Evolutionary conservation across 2,888 invertebrate genomes (phyloP).

Genomic region (Eupithecia abbreviata): DNA sequence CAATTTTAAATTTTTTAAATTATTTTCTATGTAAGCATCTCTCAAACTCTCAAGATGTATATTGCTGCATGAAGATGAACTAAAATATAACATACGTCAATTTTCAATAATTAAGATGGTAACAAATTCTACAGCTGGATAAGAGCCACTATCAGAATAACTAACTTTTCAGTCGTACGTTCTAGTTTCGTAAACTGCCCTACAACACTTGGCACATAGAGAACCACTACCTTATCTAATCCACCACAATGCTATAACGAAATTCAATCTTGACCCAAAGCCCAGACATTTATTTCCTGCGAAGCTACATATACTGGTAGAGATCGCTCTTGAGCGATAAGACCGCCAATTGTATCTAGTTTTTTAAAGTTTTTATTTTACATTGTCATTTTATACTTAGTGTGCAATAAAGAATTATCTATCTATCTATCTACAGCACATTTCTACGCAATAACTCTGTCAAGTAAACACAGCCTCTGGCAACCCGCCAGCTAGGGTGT

Average conservation of each 20-base stretch:
- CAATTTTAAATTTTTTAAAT: background rate
- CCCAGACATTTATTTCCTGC: slow-evolving; percentile 18
- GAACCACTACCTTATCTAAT: background rate
- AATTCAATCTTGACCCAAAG: slow-evolving; percentile 17
- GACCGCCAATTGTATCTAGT: no score
- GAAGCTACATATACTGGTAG: no score
- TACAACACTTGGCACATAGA: background rate
- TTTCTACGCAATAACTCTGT: slow-evolving; percentile 25
- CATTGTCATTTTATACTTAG: no score
- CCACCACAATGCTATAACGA: background rate
- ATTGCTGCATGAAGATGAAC: background rate
- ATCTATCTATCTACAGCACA: slow-evolving; percentile 25
- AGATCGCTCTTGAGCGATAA: no score
- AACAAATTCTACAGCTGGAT: no score
- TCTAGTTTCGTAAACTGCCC: background rate
- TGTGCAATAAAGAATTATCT: no score
- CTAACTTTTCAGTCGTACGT: background rate
- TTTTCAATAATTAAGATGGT: no score
- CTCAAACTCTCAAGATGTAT: background rate
- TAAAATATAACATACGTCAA: no score
- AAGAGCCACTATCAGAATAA: background rate
- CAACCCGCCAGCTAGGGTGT: slow-evolving; percentile 13
- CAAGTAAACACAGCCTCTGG: slow-evolving; percentile 33
- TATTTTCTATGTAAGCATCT: no score
- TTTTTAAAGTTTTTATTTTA: no score